A percentile compares a stretch with the other conserved stretches of the same genome.
Conservation (phyloP, 2,113 vertebrate species). For the Calonectris borealis region DNA sequence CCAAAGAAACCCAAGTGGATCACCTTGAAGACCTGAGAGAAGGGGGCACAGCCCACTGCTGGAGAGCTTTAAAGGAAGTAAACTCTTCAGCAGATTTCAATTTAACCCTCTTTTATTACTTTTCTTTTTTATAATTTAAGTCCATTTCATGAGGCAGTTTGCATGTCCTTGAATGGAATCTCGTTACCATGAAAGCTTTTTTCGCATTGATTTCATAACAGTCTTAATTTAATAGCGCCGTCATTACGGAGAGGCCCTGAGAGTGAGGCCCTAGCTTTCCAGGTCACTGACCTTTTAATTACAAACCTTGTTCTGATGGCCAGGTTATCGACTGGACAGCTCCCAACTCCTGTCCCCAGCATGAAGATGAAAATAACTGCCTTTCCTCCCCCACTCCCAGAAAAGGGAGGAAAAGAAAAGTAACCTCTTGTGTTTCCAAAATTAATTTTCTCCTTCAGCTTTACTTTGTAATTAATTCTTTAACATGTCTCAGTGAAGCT, state of each 20-base stretch:
- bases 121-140: conserved; percentile 77
- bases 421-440: conserved; percentile 80
- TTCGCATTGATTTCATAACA: conserved; percentile 89
- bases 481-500: conserved; percentile 69
- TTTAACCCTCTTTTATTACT: conserved; percentile 75
- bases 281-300: conserved; percentile 91
- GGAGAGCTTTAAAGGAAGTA: conserved; percentile 56
- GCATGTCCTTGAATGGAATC: conserved; percentile 84
- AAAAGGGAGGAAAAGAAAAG: conserved; percentile 68
- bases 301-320: conserved; percentile 84
- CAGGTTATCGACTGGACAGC: conserved; percentile 85
- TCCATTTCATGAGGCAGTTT: conserved; percentile 77
- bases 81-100: conserved; percentile 70
- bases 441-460: conserved; percentile 81
- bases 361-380: conserved; percentile 73
- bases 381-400: conserved; percentile 71
- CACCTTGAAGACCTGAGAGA: conserved; percentile 28
- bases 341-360: conserved; percentile 77
- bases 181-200: conserved; percentile 87
- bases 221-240: conserved; percentile 85
- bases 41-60: conserved; percentile 19
- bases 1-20: conserved; percentile 23
- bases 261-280: conserved; percentile 81
- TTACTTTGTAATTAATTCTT: conserved; percentile 82
- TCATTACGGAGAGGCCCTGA: conserved; percentile 82